Evolutionary conservation across 2,888 invertebrate genomes (phyloP), one percentile per base, ranked within the genome.

Genomic region (Mesoligia furuncula): DNA sequence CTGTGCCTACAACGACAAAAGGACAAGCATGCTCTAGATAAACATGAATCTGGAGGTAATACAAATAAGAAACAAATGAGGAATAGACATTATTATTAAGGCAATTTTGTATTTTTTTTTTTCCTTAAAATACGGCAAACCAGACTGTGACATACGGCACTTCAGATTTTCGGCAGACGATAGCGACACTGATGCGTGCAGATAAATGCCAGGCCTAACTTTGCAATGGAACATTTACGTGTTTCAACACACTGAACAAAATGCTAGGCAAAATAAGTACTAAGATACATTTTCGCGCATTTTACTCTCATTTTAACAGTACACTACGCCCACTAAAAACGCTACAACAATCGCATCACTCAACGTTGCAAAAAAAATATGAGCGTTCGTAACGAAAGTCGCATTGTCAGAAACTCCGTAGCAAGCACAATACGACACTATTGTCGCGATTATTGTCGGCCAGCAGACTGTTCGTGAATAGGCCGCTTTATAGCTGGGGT

Each of bases 401-500:
- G 80, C 80, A 87, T 87, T 89, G 89, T 88, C 77, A 77, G 74
- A 77, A 85, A 86, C 81, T 82, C 79, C 65, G 88, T 69, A 75
- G 78, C 61, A 75, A 77, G 82, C 83, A 90, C 89, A 89, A 89
- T 83, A 57, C 87, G 69, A 81, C 73, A 84, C 83, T 85, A 88
- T 89, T 86, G 89, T 90, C 77, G 86, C 70, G 85, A 86, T 89
- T 87, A 87, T 88, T 87, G 88, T 84, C 85, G 82, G 73, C 83
- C 77, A 72, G 77, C 85, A 74, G 83, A 81, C 88, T 89, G 85
- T 84, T 87, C 71, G 75, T 81, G 88, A 90, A 90, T 89, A 69
- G 86, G 39, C 67, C 81, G 87, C 81, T 88, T 87, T 86, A 86
- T 81, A 84, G 76, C 77, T 45, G 62, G 62, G 77, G 77, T 83